Conservation (phyloP, 2,888 invertebrate genomes). For the Camponotus fellah region DNA sequence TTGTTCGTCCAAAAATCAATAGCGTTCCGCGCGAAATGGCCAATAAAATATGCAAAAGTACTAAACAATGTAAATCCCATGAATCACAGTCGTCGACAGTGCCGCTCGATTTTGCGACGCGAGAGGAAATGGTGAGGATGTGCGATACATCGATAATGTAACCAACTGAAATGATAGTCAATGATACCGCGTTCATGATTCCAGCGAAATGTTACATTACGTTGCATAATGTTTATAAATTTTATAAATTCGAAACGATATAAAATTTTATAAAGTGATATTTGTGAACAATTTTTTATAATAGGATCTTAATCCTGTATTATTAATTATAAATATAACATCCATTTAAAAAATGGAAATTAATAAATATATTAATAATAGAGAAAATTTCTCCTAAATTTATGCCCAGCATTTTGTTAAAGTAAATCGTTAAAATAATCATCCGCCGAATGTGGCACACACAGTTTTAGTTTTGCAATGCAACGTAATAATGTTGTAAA, state of each 20-base stretch:
- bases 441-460: not conserved
- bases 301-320: not conserved
- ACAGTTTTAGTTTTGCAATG: not conserved
- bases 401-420: not conserved
- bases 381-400: not conserved
- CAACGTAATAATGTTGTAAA: not conserved
- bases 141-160: slow-evolving; percentile 54
- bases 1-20: slow-evolving; percentile 57
- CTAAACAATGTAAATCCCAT: slow-evolving; percentile 58
- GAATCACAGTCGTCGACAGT: slow-evolving; percentile 55
- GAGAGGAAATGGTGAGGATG: slow-evolving; percentile 53
- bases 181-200: slow-evolving; percentile 39
- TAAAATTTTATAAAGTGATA: not conserved
- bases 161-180: slow-evolving; percentile 50
- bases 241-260: not conserved
- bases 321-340: not conserved
- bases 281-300: not conserved
- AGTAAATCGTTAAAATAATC: not conserved
- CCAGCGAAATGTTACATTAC: slow-evolving; percentile 11
- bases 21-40: slow-evolving; percentile 56
- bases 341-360: not conserved
- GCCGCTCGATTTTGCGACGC: slow-evolving; percentile 50
- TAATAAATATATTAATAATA: not conserved
- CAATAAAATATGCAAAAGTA: slow-evolving; percentile 58
- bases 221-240: slow-evolving; percentile 13